These are phyloP conservation scores for Drosophila leonis DNA, from an alignment of 2,888 invertebrate species.

Conservation along the genomic window DNA sequence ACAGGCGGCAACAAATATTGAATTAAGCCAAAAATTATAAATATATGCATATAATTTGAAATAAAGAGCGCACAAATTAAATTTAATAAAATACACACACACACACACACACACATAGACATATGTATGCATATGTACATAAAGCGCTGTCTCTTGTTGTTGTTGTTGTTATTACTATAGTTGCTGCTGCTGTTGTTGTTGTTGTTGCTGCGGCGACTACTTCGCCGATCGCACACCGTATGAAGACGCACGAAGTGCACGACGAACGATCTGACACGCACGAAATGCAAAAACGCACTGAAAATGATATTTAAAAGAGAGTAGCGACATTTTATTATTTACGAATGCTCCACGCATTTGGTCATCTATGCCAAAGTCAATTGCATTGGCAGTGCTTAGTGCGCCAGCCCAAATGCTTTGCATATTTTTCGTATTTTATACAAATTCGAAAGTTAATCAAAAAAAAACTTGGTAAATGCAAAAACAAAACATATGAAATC, in stretches of 20 bases:
- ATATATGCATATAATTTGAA: constrained; percentile 10
- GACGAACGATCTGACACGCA: constrained; percentile 66
- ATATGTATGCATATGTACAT: constrained; percentile 2
- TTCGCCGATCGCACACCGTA: constrained; percentile 15
- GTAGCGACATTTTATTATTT: constrained; percentile 62
- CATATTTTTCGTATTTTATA: constrained; percentile 10
- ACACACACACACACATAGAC: not conserved
- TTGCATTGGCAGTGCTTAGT: constrained; percentile 29
- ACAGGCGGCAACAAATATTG: constrained; percentile 43
- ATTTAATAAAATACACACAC: constrained; percentile 39
- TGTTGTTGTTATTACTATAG: constrained; percentile 20
- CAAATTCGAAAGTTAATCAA: constrained; percentile 4
- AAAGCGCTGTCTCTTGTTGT: constrained; percentile 24
- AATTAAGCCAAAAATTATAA: constrained; percentile 31
- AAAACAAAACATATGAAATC: constrained; percentile 15
- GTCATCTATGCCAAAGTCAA: constrained; percentile 35
- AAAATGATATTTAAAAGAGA: constrained; percentile 64
- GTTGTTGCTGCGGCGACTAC: constrained; percentile 7
- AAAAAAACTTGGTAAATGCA: constrained; percentile 2
- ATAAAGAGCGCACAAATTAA: constrained; percentile 33
- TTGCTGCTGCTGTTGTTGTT: constrained; percentile 13
- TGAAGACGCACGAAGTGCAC: constrained; percentile 59
- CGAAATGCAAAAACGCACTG: constrained; percentile 74
- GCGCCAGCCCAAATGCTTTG: not conserved
- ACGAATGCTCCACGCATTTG: constrained; percentile 62